Percentiles rank a stretch among this genome's conserved stretches.
These are phyloP conservation scores for Bombus balteatus DNA, from an alignment of 1,140 invertebrate genomes.

Conservation along the genomic window DNA sequence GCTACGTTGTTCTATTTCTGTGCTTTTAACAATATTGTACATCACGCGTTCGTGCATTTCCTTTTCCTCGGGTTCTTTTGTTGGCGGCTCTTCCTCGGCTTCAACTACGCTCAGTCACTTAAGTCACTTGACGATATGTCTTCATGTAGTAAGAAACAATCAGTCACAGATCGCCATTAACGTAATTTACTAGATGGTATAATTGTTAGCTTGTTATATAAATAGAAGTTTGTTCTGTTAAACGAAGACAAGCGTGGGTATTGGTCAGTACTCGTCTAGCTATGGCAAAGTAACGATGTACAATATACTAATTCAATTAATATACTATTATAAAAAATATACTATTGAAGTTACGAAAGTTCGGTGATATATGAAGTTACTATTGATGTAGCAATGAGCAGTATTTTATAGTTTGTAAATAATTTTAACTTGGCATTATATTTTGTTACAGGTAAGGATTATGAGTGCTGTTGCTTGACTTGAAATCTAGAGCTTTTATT, in stretches of 20 bases:
- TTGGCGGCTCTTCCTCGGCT: conserved; percentile 61
- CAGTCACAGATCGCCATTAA: conserved; percentile 44
- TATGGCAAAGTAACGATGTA: too few relatives aligned
- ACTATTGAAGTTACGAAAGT: background rate
- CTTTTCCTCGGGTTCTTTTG: conserved; percentile 63
- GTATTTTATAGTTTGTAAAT: too few relatives aligned
- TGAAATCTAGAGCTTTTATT: background rate
- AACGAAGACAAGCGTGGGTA: background rate
- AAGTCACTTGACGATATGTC: conserved; percentile 71
- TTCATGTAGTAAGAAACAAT: conserved; percentile 61
- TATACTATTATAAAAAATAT: background rate
- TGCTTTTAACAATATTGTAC: conserved; percentile 78
- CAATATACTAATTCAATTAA: too few relatives aligned
- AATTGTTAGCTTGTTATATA: conserved; percentile 29
- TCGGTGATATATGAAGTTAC: background rate
- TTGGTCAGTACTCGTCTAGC: background rate
- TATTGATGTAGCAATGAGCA: too few relatives aligned
- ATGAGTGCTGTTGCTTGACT: background rate
- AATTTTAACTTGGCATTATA: background rate
- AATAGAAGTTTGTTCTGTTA: conserved; percentile 20
- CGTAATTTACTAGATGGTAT: conserved; percentile 15
- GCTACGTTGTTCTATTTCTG: conserved; percentile 74
- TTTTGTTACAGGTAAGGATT: conserved; percentile 71
- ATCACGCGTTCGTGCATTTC: conserved; percentile 68
- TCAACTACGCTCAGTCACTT: conserved; percentile 69